phyloP scores from a whole-genome alignment of 2,113 vertebrate species.

The Struthidea cinerea region DNA sequence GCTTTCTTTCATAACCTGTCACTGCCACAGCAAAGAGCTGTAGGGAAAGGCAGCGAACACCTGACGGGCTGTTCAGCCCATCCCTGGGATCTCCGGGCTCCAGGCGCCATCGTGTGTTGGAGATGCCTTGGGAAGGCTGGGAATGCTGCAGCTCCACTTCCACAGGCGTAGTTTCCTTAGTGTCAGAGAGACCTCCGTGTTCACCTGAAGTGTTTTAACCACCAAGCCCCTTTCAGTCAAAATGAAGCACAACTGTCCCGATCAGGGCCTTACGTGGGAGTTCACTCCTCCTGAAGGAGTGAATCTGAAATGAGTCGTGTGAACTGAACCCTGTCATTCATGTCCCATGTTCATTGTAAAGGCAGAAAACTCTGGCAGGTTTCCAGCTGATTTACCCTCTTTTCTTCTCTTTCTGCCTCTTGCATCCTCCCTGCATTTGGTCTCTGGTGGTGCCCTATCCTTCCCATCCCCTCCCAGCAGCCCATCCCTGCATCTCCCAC shows the following conservation, averaged over 20 bases:
- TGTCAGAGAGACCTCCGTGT: background rate
- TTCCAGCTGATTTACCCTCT: background rate
- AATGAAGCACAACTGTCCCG: background rate
- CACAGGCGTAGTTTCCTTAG: background rate
- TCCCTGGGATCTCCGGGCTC: background rate
- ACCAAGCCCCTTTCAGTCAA: background rate
- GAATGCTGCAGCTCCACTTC: background rate
- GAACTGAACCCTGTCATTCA: background rate
- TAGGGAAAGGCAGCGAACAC: background rate
- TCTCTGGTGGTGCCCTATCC: background rate
- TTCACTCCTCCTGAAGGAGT: background rate
- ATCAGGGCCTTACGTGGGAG: background rate
- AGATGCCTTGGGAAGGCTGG: background rate
- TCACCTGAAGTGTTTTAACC: background rate
- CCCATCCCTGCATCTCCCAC: background rate
- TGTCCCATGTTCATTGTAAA: background rate
- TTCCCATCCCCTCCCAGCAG: background rate
- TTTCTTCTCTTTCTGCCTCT: background rate
- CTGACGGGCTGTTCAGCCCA: background rate
- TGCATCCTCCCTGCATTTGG: background rate
- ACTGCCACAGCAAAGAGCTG: background rate
- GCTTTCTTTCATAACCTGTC: slow-evolving; percentile 27
- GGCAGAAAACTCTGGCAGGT: background rate
- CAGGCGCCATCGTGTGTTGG: slow-evolving; percentile 66
- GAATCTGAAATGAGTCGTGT: background rate